Evolutionary conservation across 2,888 invertebrate genomes (phyloP), one percentile per base, ranked within the genome.

Genomic region (Agrilus cyanescens): DNA sequence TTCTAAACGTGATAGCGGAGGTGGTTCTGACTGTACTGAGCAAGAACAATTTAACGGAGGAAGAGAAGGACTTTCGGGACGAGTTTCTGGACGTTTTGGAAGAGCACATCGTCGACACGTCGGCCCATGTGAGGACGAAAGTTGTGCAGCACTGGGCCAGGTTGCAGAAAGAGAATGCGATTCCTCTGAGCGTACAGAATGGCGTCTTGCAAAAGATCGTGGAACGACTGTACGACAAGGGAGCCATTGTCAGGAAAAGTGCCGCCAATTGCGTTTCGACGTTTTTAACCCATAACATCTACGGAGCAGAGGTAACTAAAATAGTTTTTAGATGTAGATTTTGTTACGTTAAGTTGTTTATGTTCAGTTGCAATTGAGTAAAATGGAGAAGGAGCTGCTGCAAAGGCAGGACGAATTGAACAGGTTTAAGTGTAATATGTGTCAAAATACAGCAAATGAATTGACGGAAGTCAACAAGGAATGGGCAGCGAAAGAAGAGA

Each of bases 51-150:
- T 67, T 89, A 20, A 68, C 76, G 14, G 76, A 80, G 29, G 80
- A 80, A 46, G 71, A 79, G 52, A 79, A 78, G 50, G 68, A 73
- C 35, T 56, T 50, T 36, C 73, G 91, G 2, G 85, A 93, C 60
- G 80, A 85, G 53, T 83, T 91, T 56, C 71, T 95, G 4, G 80
- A 84, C 41, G 76, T 80, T 58, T 66, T 95, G 12, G 73, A 82
- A 56, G 84, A 86, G 32, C 94, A 95, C 60, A 75, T 93, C 41
- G 76, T 82, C 50, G 96, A 97, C 60, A 65, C 75, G 3, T 82
- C 90, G 37, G 87, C 91, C 0, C 84, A 85, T 59, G 93, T 93
- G 0, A 72, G 96, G 16, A 80, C 86, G 16, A 89, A 85, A 71
- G 84, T 82, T 44, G 71, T 95, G 31, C 85, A 90, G 61, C 80